Conservation (phyloP, 2,797 vertebrate genomes). For the Xiphophorus birchmanni region DNA sequence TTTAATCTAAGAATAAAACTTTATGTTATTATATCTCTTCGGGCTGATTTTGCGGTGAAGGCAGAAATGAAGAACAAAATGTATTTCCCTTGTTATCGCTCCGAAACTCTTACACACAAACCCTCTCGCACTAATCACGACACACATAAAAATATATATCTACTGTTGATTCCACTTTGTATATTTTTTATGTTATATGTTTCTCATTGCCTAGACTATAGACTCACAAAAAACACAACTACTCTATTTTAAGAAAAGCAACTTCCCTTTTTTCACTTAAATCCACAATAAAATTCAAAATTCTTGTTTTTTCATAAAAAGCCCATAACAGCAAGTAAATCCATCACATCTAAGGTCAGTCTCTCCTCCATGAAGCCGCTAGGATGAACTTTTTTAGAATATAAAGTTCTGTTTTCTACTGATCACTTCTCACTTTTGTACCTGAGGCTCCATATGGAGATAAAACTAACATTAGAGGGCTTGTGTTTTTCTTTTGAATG, state of each 20-base stretch:
- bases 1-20: slow-evolving; percentile 22
- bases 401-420: background rate
- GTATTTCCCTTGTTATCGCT: background rate
- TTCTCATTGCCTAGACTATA: background rate
- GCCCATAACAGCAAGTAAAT: background rate
- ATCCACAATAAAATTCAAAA: background rate
- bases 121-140: slow-evolving; percentile 12
- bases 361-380: background rate
- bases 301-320: background rate
- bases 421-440: background rate
- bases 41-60: background rate
- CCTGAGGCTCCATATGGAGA: background rate
- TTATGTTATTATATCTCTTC: slow-evolving; percentile 10
- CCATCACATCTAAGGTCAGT: background rate
- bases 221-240: background rate
- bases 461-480: slow-evolving; percentile 39
- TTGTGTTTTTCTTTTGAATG: slow-evolving; percentile 21
- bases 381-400: too few relatives aligned
- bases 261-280: background rate
- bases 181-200: background rate
- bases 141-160: background rate
- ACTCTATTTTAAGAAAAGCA: background rate
- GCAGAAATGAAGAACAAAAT: background rate
- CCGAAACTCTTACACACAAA: background rate
- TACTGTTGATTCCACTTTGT: background rate